Percentiles rank a stretch among this genome's conserved stretches.
These are phyloP conservation scores for Pachypsylla venusta DNA, from an alignment of 1,140 invertebrate species.

Conservation along the genomic window DNA sequence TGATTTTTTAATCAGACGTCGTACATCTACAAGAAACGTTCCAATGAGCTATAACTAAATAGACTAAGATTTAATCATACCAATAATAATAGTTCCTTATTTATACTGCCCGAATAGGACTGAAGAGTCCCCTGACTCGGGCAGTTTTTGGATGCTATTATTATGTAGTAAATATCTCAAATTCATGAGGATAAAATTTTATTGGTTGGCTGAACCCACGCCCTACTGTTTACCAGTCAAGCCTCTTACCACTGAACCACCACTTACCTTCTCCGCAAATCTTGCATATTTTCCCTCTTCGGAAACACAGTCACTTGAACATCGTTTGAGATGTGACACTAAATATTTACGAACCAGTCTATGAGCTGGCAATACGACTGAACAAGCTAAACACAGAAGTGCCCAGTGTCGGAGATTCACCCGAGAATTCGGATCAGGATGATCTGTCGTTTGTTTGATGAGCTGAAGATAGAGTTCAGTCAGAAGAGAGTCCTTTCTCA, in stretches of 20 bases:
- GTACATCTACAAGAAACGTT: too few species aligned
- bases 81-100: too few species aligned
- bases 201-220: too few species aligned
- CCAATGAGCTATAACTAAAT: too few species aligned
- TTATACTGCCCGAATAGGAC: too few species aligned
- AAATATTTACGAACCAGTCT: constrained; percentile 58
- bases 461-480: constrained; percentile 87
- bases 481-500: constrained; percentile 71
- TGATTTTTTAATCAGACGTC: too few species aligned
- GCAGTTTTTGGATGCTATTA: too few species aligned
- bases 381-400: constrained; percentile 71
- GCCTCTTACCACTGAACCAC: background rate
- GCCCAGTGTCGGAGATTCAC: constrained; percentile 87
- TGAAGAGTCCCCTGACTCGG: too few species aligned
- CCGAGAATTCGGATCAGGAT: constrained; percentile 74
- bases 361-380: constrained; percentile 59
- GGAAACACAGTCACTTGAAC: constrained; percentile 71
- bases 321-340: constrained; percentile 77
- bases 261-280: constrained; percentile 71
- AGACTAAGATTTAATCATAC: too few species aligned
- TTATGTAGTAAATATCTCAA: too few species aligned
- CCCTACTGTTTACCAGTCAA: background rate
- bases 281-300: constrained; percentile 90
- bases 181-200: too few species aligned
- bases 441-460: constrained; percentile 87